Evolutionary conservation across 1,140 invertebrate genomes (phyloP).

Genomic region (Oryctes rhinoceros): DNA sequence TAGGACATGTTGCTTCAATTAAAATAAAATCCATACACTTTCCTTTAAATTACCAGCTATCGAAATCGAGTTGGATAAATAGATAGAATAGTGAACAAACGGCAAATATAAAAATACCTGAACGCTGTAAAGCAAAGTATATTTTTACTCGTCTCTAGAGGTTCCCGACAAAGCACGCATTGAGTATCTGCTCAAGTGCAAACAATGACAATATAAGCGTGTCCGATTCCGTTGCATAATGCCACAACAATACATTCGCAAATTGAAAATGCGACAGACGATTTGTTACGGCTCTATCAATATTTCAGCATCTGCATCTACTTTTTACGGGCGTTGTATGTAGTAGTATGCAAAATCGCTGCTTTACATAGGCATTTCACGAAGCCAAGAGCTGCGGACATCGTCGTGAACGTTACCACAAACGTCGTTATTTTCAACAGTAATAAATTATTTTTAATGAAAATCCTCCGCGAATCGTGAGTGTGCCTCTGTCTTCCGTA

Average conservation of each 20-base stretch:
- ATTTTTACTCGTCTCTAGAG: not conserved
- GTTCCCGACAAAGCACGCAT: not conserved
- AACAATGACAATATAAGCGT: conserved; percentile 25
- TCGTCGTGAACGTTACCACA: not conserved
- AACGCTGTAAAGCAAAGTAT: no score
- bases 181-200: conserved; percentile 13
- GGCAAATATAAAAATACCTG: no score
- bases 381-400: conserved; percentile 13
- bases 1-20: no score
- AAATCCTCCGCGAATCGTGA: conserved; percentile 22
- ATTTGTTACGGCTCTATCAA: conserved; percentile 36
- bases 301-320: conserved; percentile 31
- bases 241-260: conserved; percentile 26
- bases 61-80: no score
- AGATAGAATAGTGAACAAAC: no score
- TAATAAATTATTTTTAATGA: conserved; percentile 36
- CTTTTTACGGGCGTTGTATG: not conserved
- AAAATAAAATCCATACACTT: no score
- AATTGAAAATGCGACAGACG: conserved; percentile 30
- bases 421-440: conserved; percentile 34
- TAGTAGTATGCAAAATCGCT: conserved; percentile 37
- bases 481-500: not conserved
- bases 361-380: conserved; percentile 40
- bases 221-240: conserved; percentile 29
- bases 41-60: no score